Base-by-base conservation (phyloP, 53 echinoderm and acorn worm genomes). In the Mesocentrotus franciscanus region DNA sequence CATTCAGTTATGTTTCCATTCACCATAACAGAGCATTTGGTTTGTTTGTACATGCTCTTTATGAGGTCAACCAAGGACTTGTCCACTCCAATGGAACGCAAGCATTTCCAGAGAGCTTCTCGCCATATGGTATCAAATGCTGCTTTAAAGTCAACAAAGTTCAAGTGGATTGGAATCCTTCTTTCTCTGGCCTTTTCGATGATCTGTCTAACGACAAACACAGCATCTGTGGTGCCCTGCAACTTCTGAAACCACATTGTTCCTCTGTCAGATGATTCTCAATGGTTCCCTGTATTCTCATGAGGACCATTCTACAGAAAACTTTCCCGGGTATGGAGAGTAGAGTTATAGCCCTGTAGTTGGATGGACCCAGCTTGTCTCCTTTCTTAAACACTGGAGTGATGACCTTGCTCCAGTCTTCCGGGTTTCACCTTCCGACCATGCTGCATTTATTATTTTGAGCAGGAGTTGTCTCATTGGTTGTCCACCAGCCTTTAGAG, bases 281-380 rank as follows among this genome's bases (percentile, higher is more conserved):
- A 6, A 95, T 95, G 72, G 85, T 71, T 42, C 18, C 71, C 56
- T 95, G 74, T 8, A 95, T 90, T 90, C 60, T 90, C 4, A 55
- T 90, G 1, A 90, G 76, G 17, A 90, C 34, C 90, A 91, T 91
- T 71, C 56, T 95, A 26, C 95, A 95, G 59, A 90, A 71, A 22
- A 91, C 72, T 74, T 95, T 95, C 13, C 91, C 90, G 0, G 91
- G 95, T 22, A 91, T 78, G 60, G 95, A 91, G 2, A 91, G 78
- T n/a, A 95, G 90, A 0, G 95, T 95, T 18, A 95, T 91, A 10
- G 95, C 95, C 60, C 95, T 91, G 61, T 95, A 78, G 91, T 90
- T 90, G 9, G 74, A 59, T 76, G 90, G 95, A 33, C 91, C 36
- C 10, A 95, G 57, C 33, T 58, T 95, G 56, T 95, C 61, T 9